These are phyloP conservation scores for Stomatorhinus ivindoensis DNA, from an alignment of 2,113 vertebrate species.

Conservation along the genomic window DNA sequence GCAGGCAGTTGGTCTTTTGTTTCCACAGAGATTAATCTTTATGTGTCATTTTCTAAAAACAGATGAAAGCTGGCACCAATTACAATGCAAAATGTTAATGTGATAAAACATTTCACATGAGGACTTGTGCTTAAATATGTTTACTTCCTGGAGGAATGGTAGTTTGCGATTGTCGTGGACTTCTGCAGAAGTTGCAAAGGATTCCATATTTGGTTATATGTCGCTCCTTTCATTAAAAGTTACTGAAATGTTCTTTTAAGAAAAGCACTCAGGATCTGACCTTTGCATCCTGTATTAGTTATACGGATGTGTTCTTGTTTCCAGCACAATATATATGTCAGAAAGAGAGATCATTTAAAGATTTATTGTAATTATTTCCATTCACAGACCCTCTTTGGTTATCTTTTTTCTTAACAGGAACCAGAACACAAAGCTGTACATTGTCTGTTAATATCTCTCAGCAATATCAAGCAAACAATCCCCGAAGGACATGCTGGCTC, in stretches of 20 bases:
- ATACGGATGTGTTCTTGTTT: background rate
- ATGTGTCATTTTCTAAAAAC: background rate
- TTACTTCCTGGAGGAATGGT: background rate
- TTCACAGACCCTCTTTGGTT: background rate
- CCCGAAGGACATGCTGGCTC: background rate
- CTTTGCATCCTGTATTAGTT: background rate
- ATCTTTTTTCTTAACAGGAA: background rate
- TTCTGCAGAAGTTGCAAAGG: background rate
- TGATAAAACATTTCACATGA: background rate
- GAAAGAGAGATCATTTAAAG: background rate
- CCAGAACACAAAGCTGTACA: background rate
- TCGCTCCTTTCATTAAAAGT: background rate
- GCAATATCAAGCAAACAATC: background rate
- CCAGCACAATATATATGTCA: background rate
- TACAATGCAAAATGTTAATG: background rate
- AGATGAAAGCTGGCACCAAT: background rate
- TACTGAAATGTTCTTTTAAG: background rate
- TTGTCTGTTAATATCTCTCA: conserved; percentile 2
- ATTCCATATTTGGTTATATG: background rate
- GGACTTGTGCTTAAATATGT: background rate
- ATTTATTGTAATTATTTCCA: conserved; percentile 1
- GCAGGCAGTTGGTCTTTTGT: background rate
- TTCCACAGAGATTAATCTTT: background rate
- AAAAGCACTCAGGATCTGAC: background rate
- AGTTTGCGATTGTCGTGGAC: background rate